Conservation (phyloP, 2,888 invertebrate genomes). For the Pandemis heparana region DNA sequence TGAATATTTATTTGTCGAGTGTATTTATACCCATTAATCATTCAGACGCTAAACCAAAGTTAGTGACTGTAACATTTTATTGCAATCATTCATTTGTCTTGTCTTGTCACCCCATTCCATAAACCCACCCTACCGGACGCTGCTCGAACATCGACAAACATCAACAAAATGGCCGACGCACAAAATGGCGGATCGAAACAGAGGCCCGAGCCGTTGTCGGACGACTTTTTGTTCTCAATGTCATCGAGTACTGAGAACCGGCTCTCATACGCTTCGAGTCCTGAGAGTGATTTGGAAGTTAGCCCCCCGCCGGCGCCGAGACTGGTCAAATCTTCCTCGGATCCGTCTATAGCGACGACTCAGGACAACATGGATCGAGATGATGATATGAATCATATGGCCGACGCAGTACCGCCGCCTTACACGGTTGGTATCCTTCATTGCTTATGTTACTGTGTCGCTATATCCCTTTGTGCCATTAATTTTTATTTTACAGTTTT, state of each 20-base stretch:
- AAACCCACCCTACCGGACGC: slow-evolving; percentile 77
- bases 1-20: slow-evolving; percentile 68
- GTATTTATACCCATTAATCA: slow-evolving; percentile 75
- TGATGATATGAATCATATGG: slow-evolving; percentile 83
- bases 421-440: slow-evolving; percentile 89
- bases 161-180: slow-evolving; percentile 54
- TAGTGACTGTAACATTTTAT: slow-evolving; percentile 73
- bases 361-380: slow-evolving; percentile 92
- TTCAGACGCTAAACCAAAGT: slow-evolving; percentile 74
- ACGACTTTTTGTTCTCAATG: slow-evolving; percentile 99
- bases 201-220: slow-evolving; percentile 98
- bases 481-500: not conserved
- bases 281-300: slow-evolving; percentile 94
- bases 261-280: slow-evolving; percentile 97
- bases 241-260: slow-evolving; percentile 92
- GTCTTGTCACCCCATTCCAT: slow-evolving; percentile 85
- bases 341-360: slow-evolving; percentile 97
- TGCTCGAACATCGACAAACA: slow-evolving; percentile 49
- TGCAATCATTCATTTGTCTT: slow-evolving; percentile 85
- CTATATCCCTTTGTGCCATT: not conserved
- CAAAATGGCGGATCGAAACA: slow-evolving; percentile 80
- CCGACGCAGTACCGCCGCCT: slow-evolving; percentile 92
- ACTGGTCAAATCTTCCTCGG: slow-evolving; percentile 94
- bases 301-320: slow-evolving; percentile 93
- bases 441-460: slow-evolving; percentile 12